Base-by-base conservation (phyloP, 2,888 invertebrate genomes). In the Sinopyrophorus schimmeli region DNA sequence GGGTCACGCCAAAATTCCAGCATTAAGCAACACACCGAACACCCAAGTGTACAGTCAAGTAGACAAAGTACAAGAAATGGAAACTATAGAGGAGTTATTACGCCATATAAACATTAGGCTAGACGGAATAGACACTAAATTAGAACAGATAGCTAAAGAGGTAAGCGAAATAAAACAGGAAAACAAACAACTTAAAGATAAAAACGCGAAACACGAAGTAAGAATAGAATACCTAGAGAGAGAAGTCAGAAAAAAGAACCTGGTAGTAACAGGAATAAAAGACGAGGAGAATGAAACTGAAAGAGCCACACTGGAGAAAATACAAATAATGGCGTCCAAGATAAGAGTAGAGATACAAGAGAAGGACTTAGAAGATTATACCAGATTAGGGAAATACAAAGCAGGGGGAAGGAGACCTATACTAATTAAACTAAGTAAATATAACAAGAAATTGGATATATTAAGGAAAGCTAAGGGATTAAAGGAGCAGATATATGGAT, bases 401-500 rank as follows among this genome's bases (percentile, higher is more conserved):
- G 18, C 5, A 12, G 12, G 15, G 11, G 18, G 15, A 21, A 31
- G 5, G 15, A 41, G 41, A 23, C 31, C 41, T n/a, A 41, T 41
- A 41, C n/a, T 31, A 23, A n/a, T 42, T 23, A 42, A 16, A 34
- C 42, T 42, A 3, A 21, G 11, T n/a, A 42, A 42, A 3, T 32
- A 24, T n/a, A 12, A 14, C 7, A 34, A 34, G 34, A 43, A 43
- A 18, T 27, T 34, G 26, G 43, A 24, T 26, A 24, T 34, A 17
- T 16, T 26, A 24, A 24, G 34, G 18, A 14, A 43, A 3, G 11
- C 26, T 10, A 31, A 31, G 16, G 31, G 10, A 23, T 10, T 38
- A 27, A 38, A 26, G 24, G n/a, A n/a, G 26, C 35, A 6, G 20
- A 38, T 9, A 44, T 37, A 28, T 41, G 28, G 30, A 46, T 46